Conservation (phyloP, 2,888 invertebrate genomes). For the Lithosia quadra region DNA sequence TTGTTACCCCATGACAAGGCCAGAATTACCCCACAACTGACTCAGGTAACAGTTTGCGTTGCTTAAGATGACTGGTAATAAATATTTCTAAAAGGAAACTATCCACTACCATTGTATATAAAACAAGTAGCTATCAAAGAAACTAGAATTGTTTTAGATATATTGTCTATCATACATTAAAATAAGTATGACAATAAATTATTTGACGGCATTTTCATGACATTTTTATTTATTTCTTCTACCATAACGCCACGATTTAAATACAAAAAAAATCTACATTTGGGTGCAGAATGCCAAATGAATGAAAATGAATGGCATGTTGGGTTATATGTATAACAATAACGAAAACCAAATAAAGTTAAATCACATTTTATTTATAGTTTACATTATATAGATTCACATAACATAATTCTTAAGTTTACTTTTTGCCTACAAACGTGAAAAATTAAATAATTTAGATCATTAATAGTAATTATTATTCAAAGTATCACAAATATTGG, state of each 20-base stretch:
- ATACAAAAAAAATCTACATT: too few species aligned
- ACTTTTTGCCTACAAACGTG: conserved; percentile 82
- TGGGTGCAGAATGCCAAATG: too few species aligned
- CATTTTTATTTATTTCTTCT: background rate
- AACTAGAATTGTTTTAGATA: background rate
- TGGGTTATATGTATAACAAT: background rate
- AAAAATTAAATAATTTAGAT: conserved; percentile 87
- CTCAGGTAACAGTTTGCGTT: background rate
- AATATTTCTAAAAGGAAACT: background rate
- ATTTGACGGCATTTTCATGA: background rate
- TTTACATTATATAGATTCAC: conserved; percentile 79
- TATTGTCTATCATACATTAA: background rate
- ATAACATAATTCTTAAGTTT: conserved; percentile 77
- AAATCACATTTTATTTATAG: conserved; percentile 82
- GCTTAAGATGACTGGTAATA: background rate
- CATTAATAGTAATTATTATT: conserved; percentile 84
- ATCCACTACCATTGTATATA: background rate
- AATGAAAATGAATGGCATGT: too few species aligned
- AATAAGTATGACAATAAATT: conserved; percentile 12
- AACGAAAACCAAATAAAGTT: conserved; percentile 60
- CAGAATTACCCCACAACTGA: background rate
- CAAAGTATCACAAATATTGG: conserved; percentile 85
- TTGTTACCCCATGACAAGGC: background rate
- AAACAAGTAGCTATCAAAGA: conserved; percentile 1
- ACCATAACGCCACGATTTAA: too few species aligned